Evolutionary conservation across 1,140 invertebrate genomes (phyloP), one percentile per base, ranked within the genome.

Genomic region (Archivesica marissinica): DNA sequence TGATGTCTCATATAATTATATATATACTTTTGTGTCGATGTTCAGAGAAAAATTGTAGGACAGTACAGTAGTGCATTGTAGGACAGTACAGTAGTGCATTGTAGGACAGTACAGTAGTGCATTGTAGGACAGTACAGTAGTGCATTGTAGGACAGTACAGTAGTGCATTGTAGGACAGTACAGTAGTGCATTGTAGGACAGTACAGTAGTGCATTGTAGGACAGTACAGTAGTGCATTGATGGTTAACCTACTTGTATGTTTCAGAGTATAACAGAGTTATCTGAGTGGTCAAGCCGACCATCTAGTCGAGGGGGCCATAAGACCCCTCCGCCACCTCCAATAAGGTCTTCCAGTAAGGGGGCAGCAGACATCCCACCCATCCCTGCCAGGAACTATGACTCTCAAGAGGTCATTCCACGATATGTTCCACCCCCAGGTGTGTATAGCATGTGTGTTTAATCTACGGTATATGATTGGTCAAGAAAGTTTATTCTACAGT

Each of bases 381-480:
- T 91, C 20, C 90, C 90, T 54, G 88, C 90, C 59, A 64, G 90
- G 23, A 90, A 90, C 59, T 91, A 91, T 44, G 85, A 82, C 15
- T 85, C 89, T 59, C 86, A 89, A 86, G 90, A 91, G 25, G 76
- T 88, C n/a, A 56, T 85, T 33, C 79, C 88, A 59, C 80, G 89
- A 54, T 91, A 90, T 47, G 86, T 82, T 17, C 88, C 90, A 23
- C 82, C 86, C 13, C 89, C 90, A 86, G 90, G 90, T 91, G 75
- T 54, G 52, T 47, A 47, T 6, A n/a, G 38, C 11, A 28, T 17
- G 15, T 39, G 66, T 39, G 20, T 70, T 33, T 70, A 9, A 47
- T 47, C 17, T 17, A 9, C 41, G 41, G 7, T 17, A 47, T 47
- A 17, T 9, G 17, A 47, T 17, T 9, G 41, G 17, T 9, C 41